Conservation (phyloP, 1,140 invertebrate species). For the Drosophila athabasca region DNA sequence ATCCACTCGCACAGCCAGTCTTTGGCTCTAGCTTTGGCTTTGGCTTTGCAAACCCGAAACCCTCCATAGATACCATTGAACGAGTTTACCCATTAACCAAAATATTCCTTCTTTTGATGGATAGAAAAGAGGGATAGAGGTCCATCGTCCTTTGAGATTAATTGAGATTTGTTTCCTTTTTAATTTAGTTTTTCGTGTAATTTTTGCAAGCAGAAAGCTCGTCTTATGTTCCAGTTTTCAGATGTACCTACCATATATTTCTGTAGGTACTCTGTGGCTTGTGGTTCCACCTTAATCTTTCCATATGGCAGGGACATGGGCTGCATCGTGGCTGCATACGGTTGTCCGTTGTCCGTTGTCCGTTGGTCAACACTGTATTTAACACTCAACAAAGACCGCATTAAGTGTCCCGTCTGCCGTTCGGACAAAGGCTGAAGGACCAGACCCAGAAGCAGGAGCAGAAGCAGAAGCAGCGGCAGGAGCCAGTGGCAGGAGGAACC, state of each 20-base stretch:
- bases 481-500: neutral
- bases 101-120: too few relatives aligned
- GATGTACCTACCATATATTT: too few relatives aligned
- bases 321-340: neutral
- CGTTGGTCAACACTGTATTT: slow-evolving; percentile 44
- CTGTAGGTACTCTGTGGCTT: too few relatives aligned
- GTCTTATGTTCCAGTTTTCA: too few relatives aligned
- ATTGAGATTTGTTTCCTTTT: too few relatives aligned
- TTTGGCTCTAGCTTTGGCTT: neutral
- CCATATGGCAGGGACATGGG: neutral
- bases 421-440: slow-evolving; percentile 24
- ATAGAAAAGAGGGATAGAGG: too few relatives aligned
- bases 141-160: too few relatives aligned
- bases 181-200: too few relatives aligned
- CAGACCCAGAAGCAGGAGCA: neutral
- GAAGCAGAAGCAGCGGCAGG: neutral
- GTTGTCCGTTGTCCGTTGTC: slow-evolving; percentile 8
- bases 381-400: slow-evolving; percentile 47
- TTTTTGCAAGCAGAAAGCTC: too few relatives aligned
- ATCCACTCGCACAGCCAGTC: neutral
- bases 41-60: too few relatives aligned
- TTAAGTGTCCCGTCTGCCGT: slow-evolving; percentile 35
- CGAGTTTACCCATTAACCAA: too few relatives aligned
- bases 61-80: too few relatives aligned
- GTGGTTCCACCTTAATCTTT: neutral